phyloP scores from a whole-genome alignment of 2,888 invertebrate species.

The Geotrupes spiniger region DNA sequence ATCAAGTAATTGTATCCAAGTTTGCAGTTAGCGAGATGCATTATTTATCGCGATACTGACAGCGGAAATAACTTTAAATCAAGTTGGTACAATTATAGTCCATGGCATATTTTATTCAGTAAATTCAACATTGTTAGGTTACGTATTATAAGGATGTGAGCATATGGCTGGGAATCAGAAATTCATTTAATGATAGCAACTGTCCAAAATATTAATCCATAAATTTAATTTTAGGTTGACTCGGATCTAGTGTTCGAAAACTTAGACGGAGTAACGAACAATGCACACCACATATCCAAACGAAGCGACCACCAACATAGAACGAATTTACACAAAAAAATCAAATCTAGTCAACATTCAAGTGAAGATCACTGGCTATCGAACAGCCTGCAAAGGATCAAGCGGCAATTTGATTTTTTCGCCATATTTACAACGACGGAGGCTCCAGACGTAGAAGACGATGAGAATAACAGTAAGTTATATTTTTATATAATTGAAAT shows the following conservation, averaged over 20 bases:
- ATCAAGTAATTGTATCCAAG: no score
- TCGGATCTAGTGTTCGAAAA: slow-evolving; percentile 49
- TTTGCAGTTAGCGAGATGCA: no score
- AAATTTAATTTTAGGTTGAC: slow-evolving; percentile 43
- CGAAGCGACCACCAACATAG: slow-evolving; percentile 21
- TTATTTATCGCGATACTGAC: no score
- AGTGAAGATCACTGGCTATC: slow-evolving; percentile 44
- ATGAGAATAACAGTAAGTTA: background rate
- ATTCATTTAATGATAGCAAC: no score
- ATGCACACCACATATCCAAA: slow-evolving; percentile 37
- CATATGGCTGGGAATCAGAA: no score
- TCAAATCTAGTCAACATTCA: slow-evolving; percentile 38
- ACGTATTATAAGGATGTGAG: no score
- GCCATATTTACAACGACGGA: slow-evolving; percentile 20
- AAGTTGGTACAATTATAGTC: no score
- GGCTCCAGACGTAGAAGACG: slow-evolving; percentile 28
- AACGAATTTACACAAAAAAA: slow-evolving; percentile 11
- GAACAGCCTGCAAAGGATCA: slow-evolving; percentile 48
- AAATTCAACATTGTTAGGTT: no score
- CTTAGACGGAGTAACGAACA: slow-evolving; percentile 34
- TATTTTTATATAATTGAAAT: background rate
- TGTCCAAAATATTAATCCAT: slow-evolving; percentile 6
- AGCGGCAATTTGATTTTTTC: slow-evolving; percentile 35
- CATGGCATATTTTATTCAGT: no score
- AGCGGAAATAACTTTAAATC: no score